phyloP scores from a whole-genome alignment of 2,797 vertebrate species.

The Aulostomus chinensis region DNA sequence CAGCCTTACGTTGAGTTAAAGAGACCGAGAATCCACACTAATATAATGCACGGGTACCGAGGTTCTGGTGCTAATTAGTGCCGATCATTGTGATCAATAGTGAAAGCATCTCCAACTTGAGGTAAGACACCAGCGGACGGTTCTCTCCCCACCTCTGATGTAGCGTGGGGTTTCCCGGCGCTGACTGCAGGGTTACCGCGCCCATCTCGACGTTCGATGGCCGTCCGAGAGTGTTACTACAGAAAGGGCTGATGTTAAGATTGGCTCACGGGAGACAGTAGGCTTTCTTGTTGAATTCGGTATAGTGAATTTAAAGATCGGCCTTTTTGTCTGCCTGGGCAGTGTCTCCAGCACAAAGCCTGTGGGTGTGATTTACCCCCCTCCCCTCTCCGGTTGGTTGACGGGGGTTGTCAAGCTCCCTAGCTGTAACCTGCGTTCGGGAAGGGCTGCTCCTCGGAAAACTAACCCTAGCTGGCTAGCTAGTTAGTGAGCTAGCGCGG shows the following conservation, averaged over 20 bases:
- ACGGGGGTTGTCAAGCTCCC: conserved; percentile 68
- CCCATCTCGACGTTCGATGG: conserved; percentile 83
- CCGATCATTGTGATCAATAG: neutral
- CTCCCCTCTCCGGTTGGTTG: conserved; percentile 60
- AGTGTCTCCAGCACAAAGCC: conserved; percentile 40
- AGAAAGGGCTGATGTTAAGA: conserved; percentile 63
- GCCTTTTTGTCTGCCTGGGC: conserved; percentile 28
- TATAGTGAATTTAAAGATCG: conserved; percentile 36
- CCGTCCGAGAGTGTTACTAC: conserved; percentile 63
- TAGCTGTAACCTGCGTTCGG: conserved; percentile 72
- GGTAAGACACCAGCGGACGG: conserved; percentile 11
- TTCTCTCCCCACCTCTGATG: conserved; percentile 45
- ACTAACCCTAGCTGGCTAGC: conserved; percentile 77
- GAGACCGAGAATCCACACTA: too few species aligned
- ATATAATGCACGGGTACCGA: neutral
- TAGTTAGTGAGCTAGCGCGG: conserved; percentile 80
- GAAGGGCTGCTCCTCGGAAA: conserved; percentile 79
- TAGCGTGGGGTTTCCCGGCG: conserved; percentile 84
- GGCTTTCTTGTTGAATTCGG: conserved; percentile 30
- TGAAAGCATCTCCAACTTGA: neutral
- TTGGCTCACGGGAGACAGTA: conserved; percentile 41
- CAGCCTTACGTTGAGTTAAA: too few species aligned
- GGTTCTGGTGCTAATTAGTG: neutral
- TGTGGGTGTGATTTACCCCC: conserved; percentile 70
- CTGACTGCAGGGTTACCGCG: conserved; percentile 86